These are phyloP conservation scores for Iphiclides podalirius DNA, from an alignment of 2,888 invertebrate genomes.

Conservation along the genomic window DNA sequence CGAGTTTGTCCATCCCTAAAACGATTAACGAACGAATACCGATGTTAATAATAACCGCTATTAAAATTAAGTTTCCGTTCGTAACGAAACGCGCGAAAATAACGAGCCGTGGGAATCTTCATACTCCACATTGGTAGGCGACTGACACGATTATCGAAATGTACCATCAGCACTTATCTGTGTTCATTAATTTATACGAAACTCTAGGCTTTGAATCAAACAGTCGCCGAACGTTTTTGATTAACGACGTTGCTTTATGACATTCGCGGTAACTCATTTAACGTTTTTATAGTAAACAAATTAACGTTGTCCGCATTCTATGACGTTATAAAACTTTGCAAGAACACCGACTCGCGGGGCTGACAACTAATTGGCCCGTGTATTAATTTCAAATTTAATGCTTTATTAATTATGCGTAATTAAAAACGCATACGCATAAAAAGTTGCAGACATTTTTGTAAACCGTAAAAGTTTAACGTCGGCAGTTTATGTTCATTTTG, in stretches of 20 bases:
- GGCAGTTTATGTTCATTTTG: constrained; percentile 1
- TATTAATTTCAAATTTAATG: constrained; percentile 9
- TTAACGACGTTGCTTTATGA: constrained; percentile 6
- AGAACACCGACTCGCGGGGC: too few relatives aligned
- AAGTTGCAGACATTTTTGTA: background rate
- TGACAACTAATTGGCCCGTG: too few relatives aligned
- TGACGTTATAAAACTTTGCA: too few relatives aligned
- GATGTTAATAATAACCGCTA: background rate
- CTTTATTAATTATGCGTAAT: constrained; percentile 9
- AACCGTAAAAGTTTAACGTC: background rate
- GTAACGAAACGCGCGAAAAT: background rate
- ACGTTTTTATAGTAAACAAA: constrained; percentile 16
- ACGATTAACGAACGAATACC: background rate
- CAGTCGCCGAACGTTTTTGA: constrained; percentile 8
- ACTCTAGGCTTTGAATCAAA: too few relatives aligned
- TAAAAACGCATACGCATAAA: constrained; percentile 4
- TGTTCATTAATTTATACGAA: too few relatives aligned
- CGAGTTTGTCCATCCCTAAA: background rate
- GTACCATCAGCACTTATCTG: too few relatives aligned
- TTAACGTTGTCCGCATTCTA: constrained; percentile 8
- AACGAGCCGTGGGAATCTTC: constrained; percentile 4
- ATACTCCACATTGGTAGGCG: background rate
- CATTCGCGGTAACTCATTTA: background rate
- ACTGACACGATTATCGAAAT: background rate
- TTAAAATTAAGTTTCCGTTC: constrained; percentile 7